These are phyloP conservation scores for Falco punctatus DNA, from an alignment of 2,113 vertebrate species.

Conservation along the genomic window DNA sequence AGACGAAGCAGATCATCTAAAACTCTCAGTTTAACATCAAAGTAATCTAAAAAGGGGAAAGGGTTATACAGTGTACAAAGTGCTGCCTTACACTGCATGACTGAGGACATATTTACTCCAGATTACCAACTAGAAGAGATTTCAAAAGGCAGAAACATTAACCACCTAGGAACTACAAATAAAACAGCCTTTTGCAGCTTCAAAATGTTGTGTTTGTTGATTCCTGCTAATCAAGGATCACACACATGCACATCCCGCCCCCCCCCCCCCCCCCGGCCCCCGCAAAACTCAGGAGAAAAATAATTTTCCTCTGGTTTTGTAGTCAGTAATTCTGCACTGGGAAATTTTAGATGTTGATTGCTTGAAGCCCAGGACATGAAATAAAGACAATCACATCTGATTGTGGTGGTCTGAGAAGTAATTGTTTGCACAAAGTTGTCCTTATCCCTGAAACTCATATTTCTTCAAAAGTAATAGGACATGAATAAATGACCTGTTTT, in stretches of 20 bases:
- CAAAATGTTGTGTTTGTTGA: background rate
- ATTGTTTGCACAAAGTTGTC: background rate
- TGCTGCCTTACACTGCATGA: background rate
- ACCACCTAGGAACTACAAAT: background rate
- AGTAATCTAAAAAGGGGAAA: background rate
- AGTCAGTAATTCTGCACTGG: background rate
- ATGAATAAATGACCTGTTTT: background rate
- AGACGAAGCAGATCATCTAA: background rate
- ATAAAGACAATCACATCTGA: background rate
- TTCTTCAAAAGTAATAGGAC: background rate
- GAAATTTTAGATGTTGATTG: background rate
- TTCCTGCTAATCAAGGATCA: background rate
- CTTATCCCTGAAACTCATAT: background rate
- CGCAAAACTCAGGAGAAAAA: background rate
- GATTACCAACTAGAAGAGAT: background rate
- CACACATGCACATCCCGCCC: no score
- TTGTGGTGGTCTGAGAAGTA: background rate
- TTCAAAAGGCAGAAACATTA: background rate
- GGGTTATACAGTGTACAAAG: background rate
- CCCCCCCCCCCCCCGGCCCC: no score
- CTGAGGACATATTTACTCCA: background rate
- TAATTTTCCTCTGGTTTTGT: background rate
- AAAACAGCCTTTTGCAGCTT: background rate
- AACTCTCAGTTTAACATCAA: background rate
- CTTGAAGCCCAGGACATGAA: background rate